Evolutionary conservation across 2,888 invertebrate species (phyloP).

Genomic region (Pseudococcus longispinus): DNA sequence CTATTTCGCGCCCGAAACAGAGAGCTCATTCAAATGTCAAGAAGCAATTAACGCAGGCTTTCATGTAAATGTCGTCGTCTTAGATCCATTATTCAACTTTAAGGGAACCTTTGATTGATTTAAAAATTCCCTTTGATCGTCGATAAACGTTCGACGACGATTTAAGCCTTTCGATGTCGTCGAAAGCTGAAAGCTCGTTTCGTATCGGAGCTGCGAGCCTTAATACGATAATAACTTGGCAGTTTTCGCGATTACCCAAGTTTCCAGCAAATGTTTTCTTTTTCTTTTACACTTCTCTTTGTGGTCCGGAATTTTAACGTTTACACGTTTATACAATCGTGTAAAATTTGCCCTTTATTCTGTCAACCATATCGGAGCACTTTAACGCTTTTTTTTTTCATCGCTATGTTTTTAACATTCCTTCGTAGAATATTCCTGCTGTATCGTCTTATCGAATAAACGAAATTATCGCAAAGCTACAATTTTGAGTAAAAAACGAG

Average conservation of each 20-base stretch:
- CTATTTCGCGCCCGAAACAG: background rate
- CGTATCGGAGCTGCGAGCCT: background rate
- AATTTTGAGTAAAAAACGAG: background rate
- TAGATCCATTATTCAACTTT: background rate
- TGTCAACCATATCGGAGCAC: background rate
- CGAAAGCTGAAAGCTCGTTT: background rate
- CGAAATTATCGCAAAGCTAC: background rate
- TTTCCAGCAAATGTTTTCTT: background rate
- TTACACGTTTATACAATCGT: background rate
- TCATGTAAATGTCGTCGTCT: background rate
- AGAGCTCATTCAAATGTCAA: background rate
- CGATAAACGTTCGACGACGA: slow-evolving; percentile 1
- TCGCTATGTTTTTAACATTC: background rate
- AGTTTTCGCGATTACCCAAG: background rate
- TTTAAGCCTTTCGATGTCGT: background rate
- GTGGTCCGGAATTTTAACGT: background rate
- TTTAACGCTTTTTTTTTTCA: background rate
- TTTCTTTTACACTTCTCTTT: background rate
- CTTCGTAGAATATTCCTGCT: background rate
- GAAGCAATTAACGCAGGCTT: slow-evolving; percentile 1
- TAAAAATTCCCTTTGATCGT: slow-evolving; percentile 18
- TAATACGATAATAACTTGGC: slow-evolving; percentile 19
- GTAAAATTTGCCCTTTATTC: slow-evolving; percentile 18
- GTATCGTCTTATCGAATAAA: background rate
- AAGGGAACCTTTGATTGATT: background rate